Evolutionary conservation across 2,113 vertebrate genomes (phyloP).

Genomic region (Alouatta palliata): DNA sequence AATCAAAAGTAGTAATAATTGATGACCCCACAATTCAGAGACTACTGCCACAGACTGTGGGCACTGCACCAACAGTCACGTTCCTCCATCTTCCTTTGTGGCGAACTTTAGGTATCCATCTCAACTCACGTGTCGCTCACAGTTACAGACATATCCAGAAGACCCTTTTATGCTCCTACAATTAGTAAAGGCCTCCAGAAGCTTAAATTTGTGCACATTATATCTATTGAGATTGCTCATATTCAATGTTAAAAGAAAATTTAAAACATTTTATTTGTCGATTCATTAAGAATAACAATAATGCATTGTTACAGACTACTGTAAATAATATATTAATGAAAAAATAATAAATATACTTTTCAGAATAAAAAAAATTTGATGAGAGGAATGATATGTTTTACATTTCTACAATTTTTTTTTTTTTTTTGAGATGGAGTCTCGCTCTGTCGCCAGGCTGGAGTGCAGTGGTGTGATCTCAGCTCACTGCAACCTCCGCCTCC

Average conservation of each 20-base stretch:
- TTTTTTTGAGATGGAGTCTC: background rate
- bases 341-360: background rate
- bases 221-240: background rate
- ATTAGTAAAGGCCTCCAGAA: background rate
- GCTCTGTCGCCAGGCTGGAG: too few species aligned
- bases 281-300: background rate
- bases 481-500: too few species aligned
- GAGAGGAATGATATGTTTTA: background rate
- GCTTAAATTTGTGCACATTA: background rate
- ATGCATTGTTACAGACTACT: background rate
- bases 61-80: background rate
- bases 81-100: background rate
- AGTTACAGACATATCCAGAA: background rate
- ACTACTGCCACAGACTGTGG: background rate
- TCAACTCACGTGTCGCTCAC: fast-evolving
- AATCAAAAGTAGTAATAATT: background rate
- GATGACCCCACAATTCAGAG: background rate
- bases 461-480: too few species aligned
- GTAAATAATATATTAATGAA: background rate
- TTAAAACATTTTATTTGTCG: background rate
- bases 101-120: background rate
- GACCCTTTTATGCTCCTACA: background rate
- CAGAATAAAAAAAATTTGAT: background rate
- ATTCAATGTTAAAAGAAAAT: background rate
- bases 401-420: conserved; percentile 18